Evolutionary conservation across 23 tunicate species (phyloP).

Genomic region (Halocynthia aurantium): DNA sequence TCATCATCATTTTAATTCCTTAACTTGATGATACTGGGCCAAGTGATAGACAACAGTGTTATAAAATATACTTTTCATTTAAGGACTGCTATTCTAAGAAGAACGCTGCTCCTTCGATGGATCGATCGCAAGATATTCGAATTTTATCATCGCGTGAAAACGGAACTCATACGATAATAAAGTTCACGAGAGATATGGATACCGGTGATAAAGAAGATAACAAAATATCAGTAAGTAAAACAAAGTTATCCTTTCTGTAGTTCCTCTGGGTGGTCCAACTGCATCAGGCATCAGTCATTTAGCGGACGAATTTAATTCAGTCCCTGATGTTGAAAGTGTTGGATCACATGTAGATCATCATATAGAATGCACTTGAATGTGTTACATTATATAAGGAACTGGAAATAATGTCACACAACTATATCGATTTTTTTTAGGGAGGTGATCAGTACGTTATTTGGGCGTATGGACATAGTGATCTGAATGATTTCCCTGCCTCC

Average conservation of each 20-base stretch:
- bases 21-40: no score
- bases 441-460: conserved; percentile 12
- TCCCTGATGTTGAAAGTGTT: no score
- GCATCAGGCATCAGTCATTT: background rate
- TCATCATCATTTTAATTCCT: no score
- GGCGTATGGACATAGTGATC: conserved; percentile 23
- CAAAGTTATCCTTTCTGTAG: no score
- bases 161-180: background rate
- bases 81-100: background rate
- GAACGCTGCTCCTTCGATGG: conserved; percentile 7
- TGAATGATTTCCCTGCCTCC: conserved; percentile 1
- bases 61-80: no score
- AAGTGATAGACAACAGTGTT: no score
- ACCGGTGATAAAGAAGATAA: conserved; percentile 16
- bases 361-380: background rate
- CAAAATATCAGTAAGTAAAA: background rate
- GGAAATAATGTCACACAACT: no score
- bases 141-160: conserved; percentile 8
- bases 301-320: background rate
- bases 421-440: background rate
- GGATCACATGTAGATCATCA: background rate
- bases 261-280: background rate
- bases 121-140: background rate
- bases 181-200: background rate
- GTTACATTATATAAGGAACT: background rate